Percentiles rank a stretch among this genome's conserved stretches.
Evolutionary conservation across 1,140 invertebrate species (phyloP).

Genomic region (Ceratoteleas bidentatus): DNA sequence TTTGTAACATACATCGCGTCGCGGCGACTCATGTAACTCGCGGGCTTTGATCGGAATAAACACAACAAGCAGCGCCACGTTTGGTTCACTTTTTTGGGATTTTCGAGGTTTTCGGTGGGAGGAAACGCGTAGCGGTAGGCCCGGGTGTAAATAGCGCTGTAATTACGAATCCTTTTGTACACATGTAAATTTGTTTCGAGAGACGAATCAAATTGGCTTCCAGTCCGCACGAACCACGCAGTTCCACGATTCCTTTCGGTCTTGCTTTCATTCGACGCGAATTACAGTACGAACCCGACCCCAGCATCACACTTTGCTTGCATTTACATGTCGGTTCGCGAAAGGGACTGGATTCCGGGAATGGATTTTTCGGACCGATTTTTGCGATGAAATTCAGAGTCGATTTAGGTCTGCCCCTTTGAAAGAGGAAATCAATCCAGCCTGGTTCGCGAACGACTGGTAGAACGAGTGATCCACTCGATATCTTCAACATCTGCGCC

Average conservation of each 20-base stretch:
- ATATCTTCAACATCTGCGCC: constrained; percentile 43
- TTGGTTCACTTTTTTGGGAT: not conserved
- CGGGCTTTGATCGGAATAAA: constrained; percentile 7
- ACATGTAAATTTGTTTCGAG: constrained; percentile 48
- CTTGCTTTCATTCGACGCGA: too few relatives aligned
- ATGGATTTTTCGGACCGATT: too few relatives aligned
- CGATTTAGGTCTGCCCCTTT: too few relatives aligned
- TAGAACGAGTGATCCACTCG: constrained; percentile 37
- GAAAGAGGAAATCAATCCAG: too few relatives aligned
- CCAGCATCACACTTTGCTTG: too few relatives aligned
- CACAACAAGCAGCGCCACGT: not conserved
- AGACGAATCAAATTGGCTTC: constrained; percentile 37
- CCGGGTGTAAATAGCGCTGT: constrained; percentile 50
- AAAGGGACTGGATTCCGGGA: too few relatives aligned
- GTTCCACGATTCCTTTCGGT: not conserved
- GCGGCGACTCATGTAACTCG: constrained; percentile 8
- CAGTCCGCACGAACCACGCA: constrained; percentile 32
- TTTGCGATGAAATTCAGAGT: too few relatives aligned
- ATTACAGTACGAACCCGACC: too few relatives aligned
- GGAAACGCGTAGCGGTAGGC: too few relatives aligned
- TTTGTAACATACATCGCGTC: constrained; percentile 19
- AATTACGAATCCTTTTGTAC: constrained; percentile 44
- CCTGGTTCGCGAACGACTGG: too few relatives aligned
- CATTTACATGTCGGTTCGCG: too few relatives aligned
- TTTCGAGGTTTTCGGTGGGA: too few relatives aligned